Evolutionary conservation across 2,888 invertebrate genomes (phyloP).

Genomic region (Torymus aiolomorphi): DNA sequence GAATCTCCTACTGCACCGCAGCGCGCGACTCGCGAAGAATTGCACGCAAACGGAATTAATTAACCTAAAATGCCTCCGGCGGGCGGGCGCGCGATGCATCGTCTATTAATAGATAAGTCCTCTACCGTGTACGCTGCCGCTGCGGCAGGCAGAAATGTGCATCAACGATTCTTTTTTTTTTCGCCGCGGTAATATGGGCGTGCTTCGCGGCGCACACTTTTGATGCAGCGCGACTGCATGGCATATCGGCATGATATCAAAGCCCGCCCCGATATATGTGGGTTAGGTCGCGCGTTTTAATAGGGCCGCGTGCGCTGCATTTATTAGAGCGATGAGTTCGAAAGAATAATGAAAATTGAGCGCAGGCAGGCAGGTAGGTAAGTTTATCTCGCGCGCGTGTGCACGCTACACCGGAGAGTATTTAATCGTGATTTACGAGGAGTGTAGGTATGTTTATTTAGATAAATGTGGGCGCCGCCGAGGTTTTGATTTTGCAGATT

Average conservation of each 20-base stretch:
- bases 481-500: no score
- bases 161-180: no score
- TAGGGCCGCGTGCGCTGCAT: conserved; percentile 11
- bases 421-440: conserved; percentile 30
- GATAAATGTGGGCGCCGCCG: no score
- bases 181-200: not conserved
- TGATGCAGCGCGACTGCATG: no score
- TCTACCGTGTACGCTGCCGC: no score
- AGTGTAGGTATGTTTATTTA: no score
- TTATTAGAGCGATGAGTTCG: conserved; percentile 41
- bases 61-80: conserved; percentile 26
- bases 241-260: conserved; percentile 40
- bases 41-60: conserved; percentile 10
- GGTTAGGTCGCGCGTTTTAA: conserved; percentile 39
- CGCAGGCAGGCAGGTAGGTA: conserved; percentile 1
- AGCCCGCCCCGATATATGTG: conserved; percentile 4
- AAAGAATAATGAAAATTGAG: conserved; percentile 35
- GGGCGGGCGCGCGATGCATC: not conserved
- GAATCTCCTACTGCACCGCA: no score
- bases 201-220: conserved; percentile 14
- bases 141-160: no score
- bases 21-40: not conserved
- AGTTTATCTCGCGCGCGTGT: not conserved
- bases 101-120: conserved; percentile 25
- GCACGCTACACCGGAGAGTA: no score